Percentiles rank a stretch among this genome's conserved stretches.
These are phyloP conservation scores for Drosophila funebris DNA, from an alignment of 1,140 invertebrate genomes.

Conservation along the genomic window DNA sequence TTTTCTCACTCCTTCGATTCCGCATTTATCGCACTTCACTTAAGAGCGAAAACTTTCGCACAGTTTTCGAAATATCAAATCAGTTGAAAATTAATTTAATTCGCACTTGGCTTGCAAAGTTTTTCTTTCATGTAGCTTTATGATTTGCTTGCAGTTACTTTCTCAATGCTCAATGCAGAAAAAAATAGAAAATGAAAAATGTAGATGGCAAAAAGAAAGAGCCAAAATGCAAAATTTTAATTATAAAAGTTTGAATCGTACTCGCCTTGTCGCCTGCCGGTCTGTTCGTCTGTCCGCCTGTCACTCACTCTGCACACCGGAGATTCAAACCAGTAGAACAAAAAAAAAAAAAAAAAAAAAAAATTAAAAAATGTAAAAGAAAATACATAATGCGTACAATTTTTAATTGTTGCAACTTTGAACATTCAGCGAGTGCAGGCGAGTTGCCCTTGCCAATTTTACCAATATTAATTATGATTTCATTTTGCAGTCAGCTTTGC, in stretches of 20 bases:
- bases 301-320: constrained; percentile 4
- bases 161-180: constrained; percentile 16
- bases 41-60: constrained; percentile 51
- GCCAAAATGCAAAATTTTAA: constrained; percentile 71
- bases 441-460: constrained; percentile 69
- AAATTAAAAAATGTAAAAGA: background rate
- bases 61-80: constrained; percentile 63
- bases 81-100: constrained; percentile 82
- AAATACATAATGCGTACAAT: constrained; percentile 27
- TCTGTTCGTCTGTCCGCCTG: background rate
- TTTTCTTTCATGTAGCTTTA: constrained; percentile 69
- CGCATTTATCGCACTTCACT: constrained; percentile 31
- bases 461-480: constrained; percentile 81
- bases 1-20: background rate
- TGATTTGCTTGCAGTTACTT: constrained; percentile 58
- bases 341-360: too few relatives aligned
- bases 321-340: background rate
- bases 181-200: background rate
- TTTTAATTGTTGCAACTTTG: constrained; percentile 58
- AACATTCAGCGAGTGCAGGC: constrained; percentile 5
- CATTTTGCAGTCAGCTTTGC: constrained; percentile 49
- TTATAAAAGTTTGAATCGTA: constrained; percentile 79
- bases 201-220: constrained; percentile 15
- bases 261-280: constrained; percentile 59
- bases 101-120: constrained; percentile 67